Conservation (phyloP, 2,797 vertebrate genomes). For the Sebastes iracundus region DNA sequence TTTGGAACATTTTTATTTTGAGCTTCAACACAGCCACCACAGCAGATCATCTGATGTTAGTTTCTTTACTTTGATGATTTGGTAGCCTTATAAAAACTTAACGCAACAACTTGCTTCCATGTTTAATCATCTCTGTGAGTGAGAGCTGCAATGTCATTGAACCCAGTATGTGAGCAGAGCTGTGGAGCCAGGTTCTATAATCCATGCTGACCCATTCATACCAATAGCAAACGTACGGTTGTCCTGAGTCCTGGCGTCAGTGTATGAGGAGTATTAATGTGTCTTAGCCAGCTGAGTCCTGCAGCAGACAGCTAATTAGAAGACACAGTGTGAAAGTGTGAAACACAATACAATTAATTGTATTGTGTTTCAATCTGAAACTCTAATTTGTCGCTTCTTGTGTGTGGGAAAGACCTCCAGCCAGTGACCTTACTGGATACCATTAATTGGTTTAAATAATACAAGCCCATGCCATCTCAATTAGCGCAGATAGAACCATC, state of each 20-base stretch:
- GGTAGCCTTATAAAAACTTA: too few species aligned
- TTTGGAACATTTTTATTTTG: too few species aligned
- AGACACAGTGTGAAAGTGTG: not conserved
- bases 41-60: too few species aligned
- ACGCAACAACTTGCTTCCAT: not conserved
- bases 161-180: too few species aligned
- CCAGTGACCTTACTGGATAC: not conserved
- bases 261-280: not conserved
- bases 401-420: not conserved
- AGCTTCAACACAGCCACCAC: too few species aligned
- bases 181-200: not conserved
- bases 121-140: not conserved
- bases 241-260: not conserved
- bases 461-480: not conserved
- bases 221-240: not conserved
- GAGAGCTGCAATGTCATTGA: not conserved
- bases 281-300: not conserved
- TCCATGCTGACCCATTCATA: not conserved
- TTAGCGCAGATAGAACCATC: not conserved
- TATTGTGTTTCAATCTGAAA: not conserved
- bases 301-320: not conserved
- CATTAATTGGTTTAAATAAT: conserved; percentile 10
- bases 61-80: too few species aligned
- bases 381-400: not conserved
- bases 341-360: too few species aligned